Conservation (phyloP, 2,113 vertebrate species). For the Scortum barcoo region DNA sequence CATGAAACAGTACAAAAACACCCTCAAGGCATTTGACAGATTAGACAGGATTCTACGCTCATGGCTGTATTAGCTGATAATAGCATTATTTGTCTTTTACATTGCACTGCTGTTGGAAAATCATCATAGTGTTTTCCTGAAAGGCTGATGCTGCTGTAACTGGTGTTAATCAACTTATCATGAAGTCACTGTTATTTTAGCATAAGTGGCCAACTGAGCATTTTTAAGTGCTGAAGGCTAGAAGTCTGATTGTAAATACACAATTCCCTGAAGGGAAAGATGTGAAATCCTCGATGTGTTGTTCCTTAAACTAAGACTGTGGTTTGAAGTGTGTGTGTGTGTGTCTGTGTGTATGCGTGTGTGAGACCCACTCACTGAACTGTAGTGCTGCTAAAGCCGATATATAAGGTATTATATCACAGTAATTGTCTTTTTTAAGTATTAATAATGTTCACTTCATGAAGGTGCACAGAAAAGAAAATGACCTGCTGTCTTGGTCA, state of each 20-base stretch:
- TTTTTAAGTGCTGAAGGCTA: conserved; percentile 24
- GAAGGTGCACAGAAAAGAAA: conserved; percentile 32
- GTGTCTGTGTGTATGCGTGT: conserved; percentile 2
- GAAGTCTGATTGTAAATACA: conserved; percentile 24
- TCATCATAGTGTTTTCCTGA: conserved; percentile 19
- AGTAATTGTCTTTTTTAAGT: conserved; percentile 68
- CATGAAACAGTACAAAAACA: conserved; percentile 11
- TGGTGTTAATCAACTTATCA: conserved; percentile 35
- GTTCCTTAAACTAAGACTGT: conserved; percentile 5
- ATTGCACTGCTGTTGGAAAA: conserved; percentile 18
- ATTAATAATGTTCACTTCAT: conserved; percentile 46
- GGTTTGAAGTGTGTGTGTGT: conserved; percentile 18
- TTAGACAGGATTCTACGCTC: conserved; percentile 37
- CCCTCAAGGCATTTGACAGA: conserved; percentile 19
- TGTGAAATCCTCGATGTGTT: conserved; percentile 33
- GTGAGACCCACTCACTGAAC: conserved; percentile 46
- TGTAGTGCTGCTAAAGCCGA: conserved; percentile 72
- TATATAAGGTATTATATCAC: conserved; percentile 57
- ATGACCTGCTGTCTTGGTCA: conserved; percentile 17
- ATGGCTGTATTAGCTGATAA: conserved; percentile 34
- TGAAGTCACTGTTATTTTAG: conserved; percentile 40
- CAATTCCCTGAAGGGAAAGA: conserved; percentile 53
- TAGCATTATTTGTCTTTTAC: conserved; percentile 36
- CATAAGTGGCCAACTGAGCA: conserved; percentile 1
- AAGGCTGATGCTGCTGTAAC: conserved; percentile 49